Evolutionary conservation across 2,797 vertebrate species (phyloP), one percentile per base, ranked within the genome.

Genomic region (Esox masquinongy): DNA sequence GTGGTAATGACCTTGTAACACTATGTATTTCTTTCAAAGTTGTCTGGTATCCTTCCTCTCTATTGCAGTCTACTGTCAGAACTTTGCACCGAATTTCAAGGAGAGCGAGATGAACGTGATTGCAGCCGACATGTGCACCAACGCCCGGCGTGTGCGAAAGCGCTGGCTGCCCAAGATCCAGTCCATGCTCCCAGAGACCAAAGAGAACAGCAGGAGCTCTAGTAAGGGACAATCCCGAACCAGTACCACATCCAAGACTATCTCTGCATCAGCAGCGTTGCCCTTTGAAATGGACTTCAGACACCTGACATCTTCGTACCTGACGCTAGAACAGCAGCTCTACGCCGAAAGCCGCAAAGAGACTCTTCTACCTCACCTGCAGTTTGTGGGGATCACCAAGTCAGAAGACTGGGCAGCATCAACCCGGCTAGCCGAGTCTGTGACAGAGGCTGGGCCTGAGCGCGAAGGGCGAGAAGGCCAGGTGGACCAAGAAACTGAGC

Each of bases 31-130:
- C 31, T 34, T 56, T 16, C 50, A 19, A 29, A 53, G 31, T 53
- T 29, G 9, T 12, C 19, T 16, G 36, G 11, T 56, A 26, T 80
- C 51, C 77, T 59, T 84, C 79, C 29, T 63, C 73, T 78, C 83
- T 49, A 56, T 80, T 75, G 26, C 92, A 98, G 96, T 98, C 70
- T 97, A 98, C 87, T 98, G 97, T 88, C 97, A 98, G 95, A 98
- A 97, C 90, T 99, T 98, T 81, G 97, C 97, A 76, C 97, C 97
- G 9, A 97, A 97, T 94, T 98, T 98, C 89, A 98, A 97, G 92
- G 96, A 98, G 87, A 98, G 97, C 1, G 97, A 98, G 92, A 98
- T 98, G 97, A 98, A 98, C 0, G 97, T 98, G 51, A 98, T 98
- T 0, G 97, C 97, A 0, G 97, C 97, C 0, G 97, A 98, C 87